Percentiles rank a stretch among this genome's conserved stretches.
Conservation (phyloP, 2,113 vertebrate species). For the Athene noctua region DNA sequence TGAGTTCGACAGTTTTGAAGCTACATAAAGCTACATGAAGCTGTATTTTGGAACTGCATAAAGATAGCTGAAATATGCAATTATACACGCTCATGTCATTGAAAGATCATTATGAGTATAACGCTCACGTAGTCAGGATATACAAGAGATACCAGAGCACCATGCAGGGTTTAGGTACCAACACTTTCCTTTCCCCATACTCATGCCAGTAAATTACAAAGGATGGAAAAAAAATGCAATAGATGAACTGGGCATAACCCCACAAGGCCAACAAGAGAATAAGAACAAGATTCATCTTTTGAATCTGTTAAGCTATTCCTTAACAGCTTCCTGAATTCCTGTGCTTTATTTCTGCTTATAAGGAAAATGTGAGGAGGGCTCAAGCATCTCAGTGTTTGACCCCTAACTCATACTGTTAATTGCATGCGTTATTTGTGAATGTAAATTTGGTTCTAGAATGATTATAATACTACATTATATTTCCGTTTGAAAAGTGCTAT, state of each 20-base stretch:
- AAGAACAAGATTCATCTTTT: background rate
- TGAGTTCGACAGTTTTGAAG: background rate
- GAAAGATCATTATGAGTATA: background rate
- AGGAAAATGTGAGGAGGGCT: fast-evolving
- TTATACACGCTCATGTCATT: background rate
- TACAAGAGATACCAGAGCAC: no score
- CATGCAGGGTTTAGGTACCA: background rate
- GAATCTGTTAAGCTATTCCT: background rate
- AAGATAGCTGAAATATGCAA: background rate
- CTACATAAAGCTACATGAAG: background rate
- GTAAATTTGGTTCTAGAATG: background rate
- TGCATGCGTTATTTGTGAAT: background rate
- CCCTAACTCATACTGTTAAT: background rate
- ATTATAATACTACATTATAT: background rate
- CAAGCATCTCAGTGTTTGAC: background rate
- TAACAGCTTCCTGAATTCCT: background rate
- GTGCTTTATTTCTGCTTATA: background rate
- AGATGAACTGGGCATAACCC: fast-evolving
- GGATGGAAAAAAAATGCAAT: background rate
- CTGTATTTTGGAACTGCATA: background rate
- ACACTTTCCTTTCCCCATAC: background rate
- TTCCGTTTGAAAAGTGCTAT: background rate
- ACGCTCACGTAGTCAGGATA: background rate
- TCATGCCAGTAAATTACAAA: background rate
- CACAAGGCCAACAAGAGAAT: background rate